Base-by-base conservation (phyloP, 2,888 invertebrate species). In the Baronia brevicornis region DNA sequence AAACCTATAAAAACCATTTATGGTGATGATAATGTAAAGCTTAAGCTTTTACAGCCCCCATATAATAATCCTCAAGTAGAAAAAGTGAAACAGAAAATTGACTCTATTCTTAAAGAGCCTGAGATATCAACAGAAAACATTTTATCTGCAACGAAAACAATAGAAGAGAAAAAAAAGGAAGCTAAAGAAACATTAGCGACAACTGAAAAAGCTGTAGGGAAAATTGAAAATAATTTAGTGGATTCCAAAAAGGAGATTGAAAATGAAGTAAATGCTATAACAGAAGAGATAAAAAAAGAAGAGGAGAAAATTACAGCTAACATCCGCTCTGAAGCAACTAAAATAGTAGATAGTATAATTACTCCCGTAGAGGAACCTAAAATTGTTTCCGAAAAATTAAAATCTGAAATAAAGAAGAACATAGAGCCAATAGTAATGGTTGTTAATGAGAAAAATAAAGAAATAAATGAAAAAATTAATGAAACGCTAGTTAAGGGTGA, bases 401-500 rank as follows among this genome's bases (percentile, higher is more conserved):
- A 56, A 54, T 39, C 51, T 26, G 52, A 50, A 21, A 30, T 50
- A 0, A 71, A 72, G 41, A 47, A 49, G 34, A 44, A 23, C n/a
- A 75, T 79, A 37, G 80, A 80, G 38, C 79, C 84, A 1, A 68
- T 75, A 34, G 63, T 84, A 0, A 75, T 59, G 39, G 74, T 84
- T 12, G 82, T 84, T 0, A 80, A 72, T 47, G 82, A 80, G 39
- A 75, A 69, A 43, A 70, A 62, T 47, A 70, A 62, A 28, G n/a
- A n/a, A n/a, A n/a, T n/a, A n/a, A 63, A 60, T 26, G 56, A 56
- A 5, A 80, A 65, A 48, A 60, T 78, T 17, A 79, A 62, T 20
- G 78, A 75, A 37, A 61, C 85, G 21, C 60, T 88, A 41, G 85
- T 88, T 17, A 85, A 85, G 50, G 87, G 86, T 8, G 87, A 87